Evolutionary conservation across 2,113 vertebrate species (phyloP).

Genomic region (Cavia porcellus): DNA sequence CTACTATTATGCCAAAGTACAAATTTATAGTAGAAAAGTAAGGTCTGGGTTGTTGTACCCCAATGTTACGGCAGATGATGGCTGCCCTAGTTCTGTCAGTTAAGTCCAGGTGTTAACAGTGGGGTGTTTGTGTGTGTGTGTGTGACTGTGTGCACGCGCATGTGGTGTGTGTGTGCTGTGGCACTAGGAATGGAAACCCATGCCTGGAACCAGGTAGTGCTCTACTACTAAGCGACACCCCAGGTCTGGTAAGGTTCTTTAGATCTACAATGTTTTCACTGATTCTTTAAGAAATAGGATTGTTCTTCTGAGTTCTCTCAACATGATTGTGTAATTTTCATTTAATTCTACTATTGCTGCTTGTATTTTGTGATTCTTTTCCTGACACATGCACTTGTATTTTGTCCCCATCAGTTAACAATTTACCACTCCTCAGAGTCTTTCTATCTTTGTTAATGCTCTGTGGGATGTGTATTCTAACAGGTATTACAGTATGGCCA

Average conservation of each 20-base stretch:
- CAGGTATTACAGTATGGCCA: not conserved
- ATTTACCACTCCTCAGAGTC: not conserved
- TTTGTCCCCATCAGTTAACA: not conserved
- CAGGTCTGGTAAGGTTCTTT: not conserved
- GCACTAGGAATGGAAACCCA: not conserved
- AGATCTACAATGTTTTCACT: not conserved
- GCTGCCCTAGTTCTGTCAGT: too few relatives aligned
- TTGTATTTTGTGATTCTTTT: not conserved
- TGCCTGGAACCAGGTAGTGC: not conserved
- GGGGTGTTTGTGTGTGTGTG: not conserved
- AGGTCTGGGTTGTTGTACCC: not conserved
- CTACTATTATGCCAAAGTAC: not conserved
- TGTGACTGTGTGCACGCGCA: not conserved
- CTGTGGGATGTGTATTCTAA: not conserved
- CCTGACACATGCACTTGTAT: not conserved
- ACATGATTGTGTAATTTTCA: not conserved
- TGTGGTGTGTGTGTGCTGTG: not conserved
- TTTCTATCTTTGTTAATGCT: not conserved
- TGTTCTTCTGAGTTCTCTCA: not conserved
- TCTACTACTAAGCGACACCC: not conserved
- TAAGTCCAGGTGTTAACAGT: not conserved
- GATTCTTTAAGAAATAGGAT: not conserved
- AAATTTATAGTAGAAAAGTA: not conserved
- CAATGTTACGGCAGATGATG: not conserved
- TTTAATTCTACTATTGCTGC: not conserved